Base-by-base conservation (phyloP, 2,113 vertebrate genomes). In the Hydrochoerus hydrochaeris region DNA sequence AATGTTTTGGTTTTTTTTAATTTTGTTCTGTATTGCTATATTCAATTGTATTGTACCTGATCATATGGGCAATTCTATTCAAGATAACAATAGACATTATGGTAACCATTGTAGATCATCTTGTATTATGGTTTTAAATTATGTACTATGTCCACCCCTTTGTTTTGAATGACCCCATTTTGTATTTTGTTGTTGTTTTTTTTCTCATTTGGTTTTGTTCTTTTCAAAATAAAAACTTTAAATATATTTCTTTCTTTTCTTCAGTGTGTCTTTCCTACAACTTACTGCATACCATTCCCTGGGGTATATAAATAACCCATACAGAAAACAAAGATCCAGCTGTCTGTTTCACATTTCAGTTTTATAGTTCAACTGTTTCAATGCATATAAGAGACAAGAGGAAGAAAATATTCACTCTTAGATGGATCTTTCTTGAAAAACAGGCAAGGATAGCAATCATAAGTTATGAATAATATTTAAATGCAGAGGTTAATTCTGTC, bases 401-500 rank as follows among this genome's bases (percentile, higher is more conserved):
- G 20, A 94, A 80, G 38, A 93, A 95, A 89, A 58, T 19, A 85
- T 60, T 87, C 57, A 63, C 5, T 80, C 26, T 94, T 86, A 41
- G 19, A 58, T 85, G 81, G 67, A 71, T 26, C 4, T 65, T 80
- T 22, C 52, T 89, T 60, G 32, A 35, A 96, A 77, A 73, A 22
- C 75, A 1, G 71, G 19, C 52, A 60, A 2, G 30, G 20, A 49
- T 22, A 71, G 44, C 19, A 92, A 71, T 60, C 7, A 44, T 93
- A 89, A 96, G 91, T 88, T 85, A 71, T 85, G 49, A 90, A 81
- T 93, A 95, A 69, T 82, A 91, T 81, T 81, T 85, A 35, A 92
- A 88, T 65, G 19, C 58, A 95, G 35, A 83, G 71, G 4, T 71
- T 54, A 92, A 65, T 95, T 85, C 41, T 85, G 13, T 86, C 35